Evolutionary conservation across 2,888 invertebrate genomes (phyloP).

Genomic region (Metalampra italica): DNA sequence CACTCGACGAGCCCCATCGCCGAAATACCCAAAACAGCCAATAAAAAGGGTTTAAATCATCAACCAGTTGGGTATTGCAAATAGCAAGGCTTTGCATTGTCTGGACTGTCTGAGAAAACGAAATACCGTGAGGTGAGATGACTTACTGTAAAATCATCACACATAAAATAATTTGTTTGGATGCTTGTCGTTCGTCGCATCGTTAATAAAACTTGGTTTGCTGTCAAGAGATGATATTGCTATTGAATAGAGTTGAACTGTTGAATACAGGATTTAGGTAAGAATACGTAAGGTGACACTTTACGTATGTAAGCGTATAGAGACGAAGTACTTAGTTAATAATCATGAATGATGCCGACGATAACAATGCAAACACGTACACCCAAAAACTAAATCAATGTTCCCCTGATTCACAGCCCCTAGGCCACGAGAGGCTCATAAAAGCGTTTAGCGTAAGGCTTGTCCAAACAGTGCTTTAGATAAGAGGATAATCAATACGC

Average conservation of each 20-base stretch:
- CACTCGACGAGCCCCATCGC: slow-evolving; percentile 30
- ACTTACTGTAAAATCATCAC: too few species aligned
- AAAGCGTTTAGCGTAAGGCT: slow-evolving; percentile 47
- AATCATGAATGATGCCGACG: neutral
- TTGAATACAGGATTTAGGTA: too few species aligned
- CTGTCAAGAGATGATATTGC: too few species aligned
- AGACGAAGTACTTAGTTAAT: too few species aligned
- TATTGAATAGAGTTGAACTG: too few species aligned
- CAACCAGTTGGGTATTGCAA: slow-evolving; percentile 12
- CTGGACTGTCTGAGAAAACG: too few species aligned
- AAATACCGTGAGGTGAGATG: too few species aligned
- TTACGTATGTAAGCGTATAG: too few species aligned
- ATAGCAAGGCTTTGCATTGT: neutral
- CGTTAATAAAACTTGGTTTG: too few species aligned
- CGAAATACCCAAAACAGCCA: slow-evolving; percentile 22
- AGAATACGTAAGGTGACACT: too few species aligned
- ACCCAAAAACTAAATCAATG: slow-evolving; percentile 35
- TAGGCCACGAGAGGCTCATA: slow-evolving; percentile 42
- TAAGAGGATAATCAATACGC: slow-evolving; percentile 54
- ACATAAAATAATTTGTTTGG: too few species aligned
- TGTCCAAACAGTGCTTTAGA: slow-evolving; percentile 51
- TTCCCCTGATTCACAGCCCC: slow-evolving; percentile 28
- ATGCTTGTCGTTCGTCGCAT: too few species aligned
- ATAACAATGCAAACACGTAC: slow-evolving; percentile 1
- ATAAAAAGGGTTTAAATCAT: slow-evolving; percentile 18